A percentile compares a stretch with the other conserved stretches of the same genome.
These are phyloP conservation scores for Protobothrops flavoviridis DNA, from an alignment of 2,113 vertebrate genomes.

Conservation along the genomic window DNA sequence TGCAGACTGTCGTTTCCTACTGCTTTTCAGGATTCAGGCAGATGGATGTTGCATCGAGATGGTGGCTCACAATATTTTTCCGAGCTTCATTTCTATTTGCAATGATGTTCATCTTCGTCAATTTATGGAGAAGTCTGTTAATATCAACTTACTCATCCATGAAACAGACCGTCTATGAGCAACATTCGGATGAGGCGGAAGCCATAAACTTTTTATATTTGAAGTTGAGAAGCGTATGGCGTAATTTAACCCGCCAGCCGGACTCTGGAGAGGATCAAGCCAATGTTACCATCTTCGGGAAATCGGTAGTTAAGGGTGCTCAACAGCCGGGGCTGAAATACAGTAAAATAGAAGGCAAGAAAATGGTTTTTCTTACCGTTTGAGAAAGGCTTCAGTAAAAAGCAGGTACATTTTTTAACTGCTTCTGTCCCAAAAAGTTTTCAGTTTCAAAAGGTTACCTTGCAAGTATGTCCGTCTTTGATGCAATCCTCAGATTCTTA, in stretches of 20 bases:
- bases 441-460: background rate
- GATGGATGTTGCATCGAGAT: slow-evolving; percentile 30
- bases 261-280: background rate
- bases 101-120: slow-evolving; percentile 59
- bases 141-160: slow-evolving; percentile 49
- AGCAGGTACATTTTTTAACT: background rate
- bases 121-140: slow-evolving; percentile 61
- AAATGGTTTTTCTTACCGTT: slow-evolving; percentile 56
- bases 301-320: slow-evolving; percentile 24
- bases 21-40: slow-evolving; percentile 49
- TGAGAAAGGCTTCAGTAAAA: slow-evolving; percentile 34
- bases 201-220: slow-evolving; percentile 41
- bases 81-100: slow-evolving; percentile 55
- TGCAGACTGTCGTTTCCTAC: slow-evolving; percentile 63
- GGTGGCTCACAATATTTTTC: slow-evolving; percentile 55
- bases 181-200: slow-evolving; percentile 61
- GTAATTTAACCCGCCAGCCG: background rate
- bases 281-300: slow-evolving; percentile 35
- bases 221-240: slow-evolving; percentile 3
- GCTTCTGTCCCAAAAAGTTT: background rate
- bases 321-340: slow-evolving; percentile 54
- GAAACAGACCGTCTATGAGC: slow-evolving; percentile 58
- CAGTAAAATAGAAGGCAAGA: slow-evolving; percentile 48
- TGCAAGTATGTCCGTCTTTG: background rate
- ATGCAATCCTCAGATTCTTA: background rate